Conservation (phyloP, 2,113 vertebrate genomes). For the Periophthalmus modestus region DNA sequence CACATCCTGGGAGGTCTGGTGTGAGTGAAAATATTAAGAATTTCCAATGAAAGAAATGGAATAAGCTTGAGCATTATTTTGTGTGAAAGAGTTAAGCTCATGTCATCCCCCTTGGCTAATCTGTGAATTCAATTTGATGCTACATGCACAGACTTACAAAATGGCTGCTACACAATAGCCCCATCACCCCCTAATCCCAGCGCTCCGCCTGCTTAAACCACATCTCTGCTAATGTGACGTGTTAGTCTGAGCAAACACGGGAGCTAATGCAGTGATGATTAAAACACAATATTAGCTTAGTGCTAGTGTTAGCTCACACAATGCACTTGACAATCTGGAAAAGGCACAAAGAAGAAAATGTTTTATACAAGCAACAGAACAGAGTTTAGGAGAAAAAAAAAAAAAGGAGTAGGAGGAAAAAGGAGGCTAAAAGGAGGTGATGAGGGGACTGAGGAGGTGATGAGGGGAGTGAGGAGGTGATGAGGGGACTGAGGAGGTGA, state of each 20-base stretch:
- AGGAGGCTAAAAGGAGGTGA: too few species aligned
- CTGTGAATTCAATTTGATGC: slow-evolving; percentile 64
- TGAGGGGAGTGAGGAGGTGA: too few species aligned
- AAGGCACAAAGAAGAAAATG: not conserved
- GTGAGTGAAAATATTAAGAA: slow-evolving; percentile 52
- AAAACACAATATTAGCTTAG: not conserved
- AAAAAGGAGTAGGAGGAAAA: too few species aligned
- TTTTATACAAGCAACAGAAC: not conserved
- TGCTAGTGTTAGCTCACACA: not conserved
- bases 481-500: too few species aligned
- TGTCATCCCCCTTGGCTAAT: slow-evolving; percentile 31
- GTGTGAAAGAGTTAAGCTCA: slow-evolving; percentile 26
- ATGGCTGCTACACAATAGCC: slow-evolving; percentile 32
- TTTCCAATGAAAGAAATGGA: slow-evolving; percentile 16
- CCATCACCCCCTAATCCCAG: slow-evolving; percentile 13
- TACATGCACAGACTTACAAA: slow-evolving; percentile 57
- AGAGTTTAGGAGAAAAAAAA: too few species aligned
- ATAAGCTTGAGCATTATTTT: slow-evolving; percentile 14
- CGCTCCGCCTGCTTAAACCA: not conserved
- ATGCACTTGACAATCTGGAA: not conserved
- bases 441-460: too few species aligned
- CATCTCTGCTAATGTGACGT: not conserved
- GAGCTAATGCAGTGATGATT: not conserved
- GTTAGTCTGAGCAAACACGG: not conserved
- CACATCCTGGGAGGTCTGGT: not conserved